A percentile compares a stretch with the other conserved stretches of the same genome.
Conservation (phyloP, 2,113 vertebrate species). For the Calonectris borealis region DNA sequence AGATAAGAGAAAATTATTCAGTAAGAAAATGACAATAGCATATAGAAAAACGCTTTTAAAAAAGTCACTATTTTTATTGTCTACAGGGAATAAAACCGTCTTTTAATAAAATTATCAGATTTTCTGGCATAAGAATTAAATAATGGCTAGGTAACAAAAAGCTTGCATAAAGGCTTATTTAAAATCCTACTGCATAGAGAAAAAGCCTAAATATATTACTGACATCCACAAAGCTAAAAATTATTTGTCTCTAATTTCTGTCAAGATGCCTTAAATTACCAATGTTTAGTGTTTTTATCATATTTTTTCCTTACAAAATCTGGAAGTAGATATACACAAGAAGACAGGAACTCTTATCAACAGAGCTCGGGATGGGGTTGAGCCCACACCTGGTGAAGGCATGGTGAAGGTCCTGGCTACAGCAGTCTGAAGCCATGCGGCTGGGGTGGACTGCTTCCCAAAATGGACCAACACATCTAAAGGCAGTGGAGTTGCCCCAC, state of each 20-base stretch:
- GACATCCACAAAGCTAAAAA: neutral
- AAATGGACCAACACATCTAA: neutral
- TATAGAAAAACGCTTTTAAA: neutral
- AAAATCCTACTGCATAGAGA: neutral
- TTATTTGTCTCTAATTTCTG: neutral
- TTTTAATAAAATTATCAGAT: neutral
- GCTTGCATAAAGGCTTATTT: neutral
- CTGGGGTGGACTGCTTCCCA: neutral
- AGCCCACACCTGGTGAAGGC: neutral
- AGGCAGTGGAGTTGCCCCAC: neutral
- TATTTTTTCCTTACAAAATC: neutral
- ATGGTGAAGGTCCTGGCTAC: neutral
- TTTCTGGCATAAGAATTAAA: constrained; percentile 13
- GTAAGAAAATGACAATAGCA: neutral
- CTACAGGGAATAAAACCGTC: neutral
- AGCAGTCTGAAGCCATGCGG: neutral
- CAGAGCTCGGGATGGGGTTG: neutral
- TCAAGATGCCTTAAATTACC: neutral
- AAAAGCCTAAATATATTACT: neutral
- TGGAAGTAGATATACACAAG: neutral
- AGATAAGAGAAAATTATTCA: neutral
- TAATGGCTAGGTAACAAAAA: neutral
- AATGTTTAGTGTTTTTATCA: neutral
- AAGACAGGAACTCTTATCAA: neutral
- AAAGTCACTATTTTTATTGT: neutral